These are phyloP conservation scores for Pseudomyrmex gracilis DNA, from an alignment of 1,140 invertebrate species.

Conservation along the genomic window DNA sequence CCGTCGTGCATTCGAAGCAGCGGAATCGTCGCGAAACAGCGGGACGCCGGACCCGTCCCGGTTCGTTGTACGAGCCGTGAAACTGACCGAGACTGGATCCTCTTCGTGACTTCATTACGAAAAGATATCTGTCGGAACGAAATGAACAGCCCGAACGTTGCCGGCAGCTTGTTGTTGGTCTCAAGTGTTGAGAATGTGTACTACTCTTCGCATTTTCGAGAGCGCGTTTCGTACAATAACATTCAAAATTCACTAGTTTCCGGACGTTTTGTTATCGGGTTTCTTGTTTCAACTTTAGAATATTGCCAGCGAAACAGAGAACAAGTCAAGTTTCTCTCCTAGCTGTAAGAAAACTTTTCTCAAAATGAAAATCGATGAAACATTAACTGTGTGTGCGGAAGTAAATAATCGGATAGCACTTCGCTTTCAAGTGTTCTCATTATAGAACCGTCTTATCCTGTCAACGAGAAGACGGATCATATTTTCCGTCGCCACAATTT, in stretches of 20 bases:
- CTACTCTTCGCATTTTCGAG: constrained; percentile 20
- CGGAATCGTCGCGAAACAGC: constrained; percentile 70
- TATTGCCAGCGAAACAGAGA: not conserved
- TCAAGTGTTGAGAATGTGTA: constrained; percentile 6
- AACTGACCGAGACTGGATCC: constrained; percentile 49
- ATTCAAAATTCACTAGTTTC: constrained; percentile 15
- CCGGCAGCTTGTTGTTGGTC: constrained; percentile 1
- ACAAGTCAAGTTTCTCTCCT: not conserved
- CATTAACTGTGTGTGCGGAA: too few relatives aligned
- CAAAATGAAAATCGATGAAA: too few relatives aligned
- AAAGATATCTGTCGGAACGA: constrained; percentile 51
- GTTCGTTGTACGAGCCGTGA: constrained; percentile 64
- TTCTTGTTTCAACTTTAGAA: not conserved
- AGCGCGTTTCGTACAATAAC: constrained; percentile 2
- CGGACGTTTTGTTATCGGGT: not conserved
- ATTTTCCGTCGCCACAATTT: too few relatives aligned
- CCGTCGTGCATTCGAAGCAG: constrained; percentile 37
- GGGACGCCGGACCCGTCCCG: constrained; percentile 48
- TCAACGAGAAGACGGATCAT: too few relatives aligned
- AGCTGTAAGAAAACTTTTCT: not conserved
- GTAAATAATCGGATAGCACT: too few relatives aligned
- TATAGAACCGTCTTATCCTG: too few relatives aligned
- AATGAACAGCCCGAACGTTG: constrained; percentile 16
- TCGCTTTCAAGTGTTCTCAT: too few relatives aligned
- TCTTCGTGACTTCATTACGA: constrained; percentile 73